Base-by-base conservation (phyloP, 2,888 invertebrate species). In the Hypomecis punctinalis region DNA sequence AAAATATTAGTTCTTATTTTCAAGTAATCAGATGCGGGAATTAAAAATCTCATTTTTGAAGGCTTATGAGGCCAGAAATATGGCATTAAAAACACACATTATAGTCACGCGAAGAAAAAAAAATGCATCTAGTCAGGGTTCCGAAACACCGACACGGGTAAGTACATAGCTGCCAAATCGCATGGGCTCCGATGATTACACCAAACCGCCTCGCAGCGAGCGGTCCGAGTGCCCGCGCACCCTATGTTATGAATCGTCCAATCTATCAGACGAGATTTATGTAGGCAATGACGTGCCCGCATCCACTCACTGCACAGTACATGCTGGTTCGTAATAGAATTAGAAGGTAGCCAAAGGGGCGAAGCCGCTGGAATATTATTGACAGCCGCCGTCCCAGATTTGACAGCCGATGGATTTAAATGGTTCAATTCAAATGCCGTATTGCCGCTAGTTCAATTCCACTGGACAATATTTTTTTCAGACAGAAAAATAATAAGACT, bases 221-320 rank as follows among this genome's bases (percentile, higher is more conserved):
- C 69, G 80, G 77, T 68, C 74, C 76, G 70, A 70, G 71, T 68
- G 76, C 76, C 75, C 75, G 81, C 80, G 82, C 83, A 82, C 83
- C 84, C 84, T 82, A 86, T 84, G 85, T 85, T 84, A 81, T 79
- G 85, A 86, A 87, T 88, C 82, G 84, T 82, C 85, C 86, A 87
- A 88, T 88, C 87, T 86, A 88, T 87, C 86, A 83, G 81, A 73
- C 68, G 76, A 86, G 85, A 87, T 88, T 88, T 87, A 87, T 88
- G 77, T 82, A 81, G 76, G 76, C 79, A 83, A 76, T 79, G 84
- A 84, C 84, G 81, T 80, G 74, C 86, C 85, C 85, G 88, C 84
- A 86, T 87, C 79, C 76, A 76, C 56, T 77, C 35, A n/a, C n/a
- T 13, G 33, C 23, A 39, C 47, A 40, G 75, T 76, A 70, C 76